Evolutionary conservation across 30 jellyfish, hydroid and myxozoan genomes (phyloP), one percentile per base, ranked within the genome.

Genomic region (Cassiopea xamachana): DNA sequence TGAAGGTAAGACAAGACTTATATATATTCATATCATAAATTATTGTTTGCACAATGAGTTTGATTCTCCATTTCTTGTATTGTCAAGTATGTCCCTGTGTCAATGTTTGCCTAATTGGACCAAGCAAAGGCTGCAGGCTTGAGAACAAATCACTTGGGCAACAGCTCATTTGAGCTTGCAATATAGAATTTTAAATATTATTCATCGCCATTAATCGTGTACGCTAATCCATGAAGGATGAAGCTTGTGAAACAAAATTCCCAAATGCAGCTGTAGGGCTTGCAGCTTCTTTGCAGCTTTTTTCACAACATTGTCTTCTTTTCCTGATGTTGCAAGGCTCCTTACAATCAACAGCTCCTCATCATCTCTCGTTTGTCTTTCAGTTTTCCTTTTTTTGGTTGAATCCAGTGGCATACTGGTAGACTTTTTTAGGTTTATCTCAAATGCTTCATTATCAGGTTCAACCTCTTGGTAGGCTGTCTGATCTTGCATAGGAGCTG

Each of bases 371-470:
- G 16, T 74, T 17, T 74, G 83, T 17, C 49, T 74, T 74, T 39
- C 83, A 9, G 83, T 74, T 27, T 74, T 74, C 59, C 61, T 14
- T 74, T 74, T 74, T 74, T 74, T 74, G 48, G 61, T 62, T 19
- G 83, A 39, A 19, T 39, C 83, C 59, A 74, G 83, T 74, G 83
- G 83, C 83, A 14, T 27, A 48, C 83, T 74, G 58, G 83, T 74
- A 16, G 83, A 74, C 27, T 19, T 46, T 74, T 43, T 43, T 17
- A 15, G 16, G 59, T 74, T 46, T 46, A 46, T 62, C 7, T 17
- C 83, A 19, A 5, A 46, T 39, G 59, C 83, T 19, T 74, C 83
- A 74, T 74, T 74, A 46, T 74, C 83, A 74, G 61, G 61, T 14
- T 27, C 83, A 74, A 5, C 49, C 43, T 74, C 83, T 16, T 46